Evolutionary conservation across 2,888 invertebrate species (phyloP), one percentile per base, ranked within the genome.

Genomic region (Phorcus lineatus): DNA sequence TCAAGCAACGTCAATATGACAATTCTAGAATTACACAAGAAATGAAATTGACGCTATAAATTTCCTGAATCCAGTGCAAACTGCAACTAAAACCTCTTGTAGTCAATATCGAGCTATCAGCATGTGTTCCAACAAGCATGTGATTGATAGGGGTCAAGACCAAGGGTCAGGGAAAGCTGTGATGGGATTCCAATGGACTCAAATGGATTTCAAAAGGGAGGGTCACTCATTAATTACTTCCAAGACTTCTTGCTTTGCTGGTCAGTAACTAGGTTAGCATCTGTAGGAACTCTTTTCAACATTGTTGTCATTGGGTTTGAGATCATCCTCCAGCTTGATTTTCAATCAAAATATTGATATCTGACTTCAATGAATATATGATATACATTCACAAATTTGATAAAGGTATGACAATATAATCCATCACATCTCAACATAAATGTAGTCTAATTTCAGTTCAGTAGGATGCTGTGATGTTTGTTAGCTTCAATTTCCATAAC

Each of bases 141-240:
- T 62, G 62, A 62, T 62, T 62, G 62, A 62, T 62, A 28, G n/a
- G 62, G 62, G 62, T 62, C 62, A 62, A 13, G 11, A 11, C 28
- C 16, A 16, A 6, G 24, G 62, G 62, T 62, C 62, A 62, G 62
- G 7, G 62, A 22, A 28, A 17, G 24, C 28, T 7, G 16, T 62
- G 62, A 62, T 62, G 62, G 62, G 62, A 62, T 62, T 62, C 62
- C 62, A 62, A 62, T 62, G 62, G 62, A 62, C 62, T 62, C 62
- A 24, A 62, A 62, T 28, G 62, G 62, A 62, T 62, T 62, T 62
- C 62, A 62, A 62, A 62, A 62, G 62, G 24, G 28, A 62, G 22
- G 22, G 62, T 62, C 62, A 62, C 28, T 62, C 62, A 62, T 62
- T 62, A 62, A 62, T 62, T 24, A 62, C 22, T 24, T 28, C 62